phyloP scores from a whole-genome alignment of 2,888 invertebrate species.

The Ormyrus rosae region DNA sequence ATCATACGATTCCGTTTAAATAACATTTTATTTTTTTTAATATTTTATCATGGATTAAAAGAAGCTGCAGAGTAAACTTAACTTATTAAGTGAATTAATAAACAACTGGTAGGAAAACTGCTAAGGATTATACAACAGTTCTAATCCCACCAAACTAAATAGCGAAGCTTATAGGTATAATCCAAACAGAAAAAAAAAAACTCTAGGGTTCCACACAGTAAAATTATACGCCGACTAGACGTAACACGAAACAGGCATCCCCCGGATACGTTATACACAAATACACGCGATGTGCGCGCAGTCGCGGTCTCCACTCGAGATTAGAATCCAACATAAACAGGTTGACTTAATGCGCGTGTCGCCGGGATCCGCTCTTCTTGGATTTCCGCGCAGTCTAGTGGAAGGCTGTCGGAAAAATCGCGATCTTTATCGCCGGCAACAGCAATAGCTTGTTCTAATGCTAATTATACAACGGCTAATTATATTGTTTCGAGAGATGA shows the following conservation, averaged over 20 bases:
- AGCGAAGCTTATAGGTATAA: neutral
- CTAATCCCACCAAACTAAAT: slow-evolving; percentile 35
- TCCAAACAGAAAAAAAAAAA: neutral
- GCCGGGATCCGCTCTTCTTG: neutral
- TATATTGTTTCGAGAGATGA: no score
- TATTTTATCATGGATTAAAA: no score
- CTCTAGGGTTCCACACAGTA: neutral
- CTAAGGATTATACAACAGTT: slow-evolving; percentile 7
- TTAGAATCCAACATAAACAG: slow-evolving; percentile 43
- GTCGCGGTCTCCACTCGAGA: neutral
- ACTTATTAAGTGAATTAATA: no score
- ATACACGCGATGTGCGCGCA: neutral
- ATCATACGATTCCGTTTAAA: no score
- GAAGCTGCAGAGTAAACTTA: no score
- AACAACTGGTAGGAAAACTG: neutral
- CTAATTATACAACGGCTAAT: no score
- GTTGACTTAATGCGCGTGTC: slow-evolving; percentile 32
- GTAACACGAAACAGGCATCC: slow-evolving; percentile 16
- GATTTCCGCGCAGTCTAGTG: neutral
- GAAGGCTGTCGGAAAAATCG: no score
- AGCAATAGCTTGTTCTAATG: no score
- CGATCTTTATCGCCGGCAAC: no score
- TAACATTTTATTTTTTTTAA: no score
- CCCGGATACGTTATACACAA: neutral
- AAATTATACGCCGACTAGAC: slow-evolving; percentile 15